A percentile compares a stretch with the other conserved stretches of the same genome.
Evolutionary conservation across 2,797 vertebrate species (phyloP).

Genomic region (Protosalanx chinensis): DNA sequence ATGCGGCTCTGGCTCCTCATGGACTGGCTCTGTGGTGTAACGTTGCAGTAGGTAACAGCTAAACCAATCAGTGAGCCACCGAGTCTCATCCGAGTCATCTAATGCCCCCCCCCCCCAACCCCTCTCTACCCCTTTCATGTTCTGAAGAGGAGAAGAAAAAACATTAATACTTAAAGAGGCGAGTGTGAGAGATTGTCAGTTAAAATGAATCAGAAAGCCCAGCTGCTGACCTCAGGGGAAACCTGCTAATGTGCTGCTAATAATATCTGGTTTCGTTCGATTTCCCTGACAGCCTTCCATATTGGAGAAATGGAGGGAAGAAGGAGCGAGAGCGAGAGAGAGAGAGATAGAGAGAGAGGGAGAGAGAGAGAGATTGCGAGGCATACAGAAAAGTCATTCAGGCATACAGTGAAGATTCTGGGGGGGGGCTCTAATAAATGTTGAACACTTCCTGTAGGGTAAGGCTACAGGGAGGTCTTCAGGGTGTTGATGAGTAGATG

Average conservation of each 20-base stretch:
- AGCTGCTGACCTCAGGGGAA: background rate
- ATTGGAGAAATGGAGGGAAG: background rate
- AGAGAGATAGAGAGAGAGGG: background rate
- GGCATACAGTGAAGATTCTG: constrained; percentile 18
- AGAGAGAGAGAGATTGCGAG: background rate
- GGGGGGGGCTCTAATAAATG: constrained; percentile 21
- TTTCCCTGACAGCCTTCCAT: constrained; percentile 3
- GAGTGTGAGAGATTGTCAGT: background rate
- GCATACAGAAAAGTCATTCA: constrained; percentile 7
- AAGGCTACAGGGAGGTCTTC: constrained; percentile 12
- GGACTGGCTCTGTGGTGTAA: constrained; percentile 21
- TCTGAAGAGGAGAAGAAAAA: background rate
- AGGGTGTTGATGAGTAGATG: constrained; percentile 5
- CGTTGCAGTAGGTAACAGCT: constrained; percentile 24
- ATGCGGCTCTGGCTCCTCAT: constrained; percentile 22
- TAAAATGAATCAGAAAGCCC: constrained; percentile 2
- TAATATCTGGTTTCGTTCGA: constrained; percentile 13
- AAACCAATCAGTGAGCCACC: constrained; percentile 15
- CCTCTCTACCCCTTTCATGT: background rate
- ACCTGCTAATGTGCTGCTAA: background rate
- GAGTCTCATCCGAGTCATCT: constrained; percentile 6
- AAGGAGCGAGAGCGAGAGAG: background rate
- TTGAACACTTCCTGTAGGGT: constrained; percentile 6
- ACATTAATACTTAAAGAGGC: background rate
- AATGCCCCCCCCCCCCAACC: constrained; percentile 2